Base-by-base conservation (phyloP, 2,113 vertebrate species). In the Bos javanicus region DNA sequence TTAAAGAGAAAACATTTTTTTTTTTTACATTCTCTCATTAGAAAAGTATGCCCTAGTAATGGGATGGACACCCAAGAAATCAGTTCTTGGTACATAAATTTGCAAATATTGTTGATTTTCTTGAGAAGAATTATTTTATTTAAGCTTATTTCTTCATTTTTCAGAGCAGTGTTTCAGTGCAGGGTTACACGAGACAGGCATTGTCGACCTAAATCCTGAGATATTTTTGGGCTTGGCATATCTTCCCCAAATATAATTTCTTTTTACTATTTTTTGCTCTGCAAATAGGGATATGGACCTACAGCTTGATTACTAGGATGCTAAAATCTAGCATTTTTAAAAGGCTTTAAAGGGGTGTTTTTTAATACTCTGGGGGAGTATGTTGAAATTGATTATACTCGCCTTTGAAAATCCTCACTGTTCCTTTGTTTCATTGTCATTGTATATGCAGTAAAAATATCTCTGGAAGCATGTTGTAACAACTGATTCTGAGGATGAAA, bases 381-480 rank as follows among this genome's bases (percentile, higher is more conserved):
- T 9, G 59, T 33, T 81, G 87, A 94, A 84, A 39, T 28, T 91
- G 92, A 87, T 96, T 92, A 67, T 71, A 83, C 28, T 50, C 71
- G 54, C 36, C 90, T 93, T 50, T 78, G 80, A 93, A 87, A 91
- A 52, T 57, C 56, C n/a, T 59, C 6, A 5, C 14, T 39, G 57
- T 54, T 62, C 94, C n/a, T 97, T 97, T 98, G 96, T 97, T 95
- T 93, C 87, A 52, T 7, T 52, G 90, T n/a, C 83, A n/a, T 36
- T 90, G 87, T 62, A 36, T 62, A 7, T 10, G 48, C 67, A 56
- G 89, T 25, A 43, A 84, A 95, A 90, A 87, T 67, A 95, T 16
- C 90, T 84, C 43, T 85, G 56, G 59, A 25, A 93, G 48, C 48
- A 14, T 28, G 6, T 50, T 87, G 3, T 93, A 64, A 62, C 83